A percentile compares a stretch with the other conserved stretches of the same genome.
Evolutionary conservation across 1,140 invertebrate genomes (phyloP).

Genomic region (Bombus pyrosoma): DNA sequence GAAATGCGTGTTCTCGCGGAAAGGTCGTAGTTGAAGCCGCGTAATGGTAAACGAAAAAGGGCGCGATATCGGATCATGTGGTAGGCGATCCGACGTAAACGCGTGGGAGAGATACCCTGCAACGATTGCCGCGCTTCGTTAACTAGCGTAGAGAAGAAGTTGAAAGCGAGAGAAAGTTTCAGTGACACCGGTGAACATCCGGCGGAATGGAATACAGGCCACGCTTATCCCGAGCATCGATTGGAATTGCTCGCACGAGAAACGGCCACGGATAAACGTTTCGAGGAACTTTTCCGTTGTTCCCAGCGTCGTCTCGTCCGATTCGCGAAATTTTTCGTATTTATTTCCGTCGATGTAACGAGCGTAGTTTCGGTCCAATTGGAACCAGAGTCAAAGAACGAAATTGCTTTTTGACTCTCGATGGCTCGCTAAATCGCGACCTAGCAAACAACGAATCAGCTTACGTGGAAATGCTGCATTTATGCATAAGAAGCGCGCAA

Average conservation of each 20-base stretch:
- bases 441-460: neutral
- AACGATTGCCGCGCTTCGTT: neutral
- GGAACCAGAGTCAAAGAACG: neutral
- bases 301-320: neutral
- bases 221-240: neutral
- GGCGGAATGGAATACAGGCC: neutral
- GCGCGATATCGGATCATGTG: neutral
- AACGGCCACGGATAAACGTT: neutral
- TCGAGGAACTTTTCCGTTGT: neutral
- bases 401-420: constrained; percentile 27
- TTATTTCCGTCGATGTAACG: neutral
- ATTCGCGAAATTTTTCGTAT: neutral
- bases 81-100: neutral
- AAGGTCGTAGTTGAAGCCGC: neutral
- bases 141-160: neutral
- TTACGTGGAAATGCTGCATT: no score
- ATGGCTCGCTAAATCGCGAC: neutral
- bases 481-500: neutral
- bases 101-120: no score
- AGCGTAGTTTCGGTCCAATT: neutral
- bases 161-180: neutral
- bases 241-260: constrained; percentile 13
- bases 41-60: neutral
- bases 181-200: no score
- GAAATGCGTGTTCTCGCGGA: no score